These are phyloP conservation scores for Tetragonisca angustula DNA, from an alignment of 2,888 invertebrate genomes.

Conservation along the genomic window DNA sequence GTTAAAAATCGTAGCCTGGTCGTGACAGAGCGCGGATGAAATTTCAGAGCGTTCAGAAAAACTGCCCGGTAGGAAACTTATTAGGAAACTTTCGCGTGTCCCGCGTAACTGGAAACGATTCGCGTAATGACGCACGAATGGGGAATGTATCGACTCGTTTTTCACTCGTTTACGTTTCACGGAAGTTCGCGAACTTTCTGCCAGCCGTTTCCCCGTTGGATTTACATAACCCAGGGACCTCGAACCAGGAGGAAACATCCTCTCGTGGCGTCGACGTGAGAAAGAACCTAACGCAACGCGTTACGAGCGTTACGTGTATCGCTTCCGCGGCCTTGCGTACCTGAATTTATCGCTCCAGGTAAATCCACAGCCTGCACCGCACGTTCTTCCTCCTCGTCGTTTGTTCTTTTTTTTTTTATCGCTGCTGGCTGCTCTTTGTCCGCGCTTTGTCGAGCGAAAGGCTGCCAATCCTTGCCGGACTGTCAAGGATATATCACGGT, in stretches of 20 bases:
- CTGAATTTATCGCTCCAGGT: conserved; percentile 77
- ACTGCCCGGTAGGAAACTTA: not conserved
- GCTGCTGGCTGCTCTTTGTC: conserved; percentile 30
- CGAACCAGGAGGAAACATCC: conserved; percentile 36
- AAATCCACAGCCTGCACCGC: conserved; percentile 66
- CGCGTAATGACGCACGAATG: not conserved
- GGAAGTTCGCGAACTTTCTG: conserved; percentile 45
- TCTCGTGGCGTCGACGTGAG: conserved; percentile 14
- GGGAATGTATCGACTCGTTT: not conserved
- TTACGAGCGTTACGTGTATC: conserved; percentile 66
- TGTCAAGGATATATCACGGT: conserved; percentile 70
- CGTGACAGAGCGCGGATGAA: no score
- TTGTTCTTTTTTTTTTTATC: not conserved
- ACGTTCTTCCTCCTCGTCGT: conserved; percentile 52
- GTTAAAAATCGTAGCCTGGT: no score
- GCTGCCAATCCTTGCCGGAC: conserved; percentile 62
- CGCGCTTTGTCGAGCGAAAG: conserved; percentile 67
- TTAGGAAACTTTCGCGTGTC: not conserved
- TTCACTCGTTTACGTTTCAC: not conserved
- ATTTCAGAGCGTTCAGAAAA: no score
- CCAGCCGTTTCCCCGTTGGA: conserved; percentile 62
- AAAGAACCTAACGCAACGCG: conserved; percentile 55
- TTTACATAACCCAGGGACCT: conserved; percentile 74
- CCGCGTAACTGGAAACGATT: not conserved
- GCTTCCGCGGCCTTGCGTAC: conserved; percentile 73